Evolutionary conservation across 2,797 vertebrate species (phyloP), one percentile per base, ranked within the genome.

Genomic region (Tauraco hartlaubi): DNA sequence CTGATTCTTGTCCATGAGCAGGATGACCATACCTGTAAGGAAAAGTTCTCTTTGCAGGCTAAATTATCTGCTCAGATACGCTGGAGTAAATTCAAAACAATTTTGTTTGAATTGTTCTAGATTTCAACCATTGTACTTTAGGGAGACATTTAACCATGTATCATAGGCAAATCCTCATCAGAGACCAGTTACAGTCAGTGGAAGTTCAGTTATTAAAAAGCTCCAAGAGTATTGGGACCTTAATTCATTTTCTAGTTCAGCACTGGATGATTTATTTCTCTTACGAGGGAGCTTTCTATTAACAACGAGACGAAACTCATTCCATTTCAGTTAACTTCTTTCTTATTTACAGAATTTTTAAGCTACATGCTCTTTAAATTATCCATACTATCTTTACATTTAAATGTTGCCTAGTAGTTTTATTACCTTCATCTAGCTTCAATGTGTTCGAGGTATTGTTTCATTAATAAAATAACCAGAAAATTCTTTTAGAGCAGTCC

Each of bases 291-390:
- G 58, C 55, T 81, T 93, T 86, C 74, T 88, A 76, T 92, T 96
- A 94, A 77, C 88, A 91, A 72, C 1, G 4, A 84, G 76, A 88
- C 46, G 88, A 95, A 94, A 75, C 55, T 85, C 19, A 95, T 95
- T 93, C 66, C 9, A n/a, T 93, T 93, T 86, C 83, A 78, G 54
- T 88, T 94, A 95, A 93, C 85, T 84, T 96, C 84, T 87, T 91
- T 80, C 62, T 92, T 95, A 94, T 96, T 96, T 95, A 95, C 9
- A 0, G 58, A 86, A 51, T 85, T 92, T 91, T 93, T 78, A 96
- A 95, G 66, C 76, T 78, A 92, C 66, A 78, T 75, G 61, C 35
- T 93, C 62, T 90, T 86, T 95, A 93, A 96, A 90, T 95, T 93
- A 90, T 79, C 73, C 35, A 79, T 82, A n/a, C 31, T n/a, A 63